phyloP scores from a whole-genome alignment of 2,797 vertebrate species.

The Gymnoscopelus braueri region DNA sequence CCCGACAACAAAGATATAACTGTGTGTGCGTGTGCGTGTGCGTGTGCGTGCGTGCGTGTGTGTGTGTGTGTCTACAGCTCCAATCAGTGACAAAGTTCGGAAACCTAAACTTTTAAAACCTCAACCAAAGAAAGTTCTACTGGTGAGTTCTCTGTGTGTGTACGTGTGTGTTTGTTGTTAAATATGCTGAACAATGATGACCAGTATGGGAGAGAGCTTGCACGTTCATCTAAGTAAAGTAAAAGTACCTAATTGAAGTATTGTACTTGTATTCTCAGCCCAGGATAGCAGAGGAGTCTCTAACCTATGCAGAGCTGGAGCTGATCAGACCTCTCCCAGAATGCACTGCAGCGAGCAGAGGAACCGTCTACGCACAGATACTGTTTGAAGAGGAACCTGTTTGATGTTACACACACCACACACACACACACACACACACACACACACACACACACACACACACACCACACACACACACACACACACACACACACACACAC shows the following conservation, averaged over 20 bases:
- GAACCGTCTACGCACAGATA: constrained; percentile 95
- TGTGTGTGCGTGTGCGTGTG: no score
- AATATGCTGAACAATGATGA: no score
- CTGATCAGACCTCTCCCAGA: constrained; percentile 88
- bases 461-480: no score
- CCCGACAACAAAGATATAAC: no score
- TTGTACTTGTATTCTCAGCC: constrained; percentile 64
- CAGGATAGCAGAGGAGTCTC: constrained; percentile 89
- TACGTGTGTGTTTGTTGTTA: no score
- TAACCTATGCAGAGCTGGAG: constrained; percentile 96
- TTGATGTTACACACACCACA: constrained; percentile 74
- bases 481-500: no score
- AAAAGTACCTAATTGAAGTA: no score
- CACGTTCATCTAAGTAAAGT: no score
- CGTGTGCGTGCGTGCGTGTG: neutral
- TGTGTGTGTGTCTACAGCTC: constrained; percentile 75
- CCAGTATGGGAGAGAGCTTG: neutral
- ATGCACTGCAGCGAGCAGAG: constrained; percentile 77
- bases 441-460: no score
- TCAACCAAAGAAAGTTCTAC: constrained; percentile 85
- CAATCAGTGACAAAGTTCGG: constrained; percentile 84
- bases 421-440: no score
- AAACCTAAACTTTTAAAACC: constrained; percentile 94
- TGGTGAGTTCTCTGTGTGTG: constrained; percentile 83
- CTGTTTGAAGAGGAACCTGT: constrained; percentile 90